Evolutionary conservation across 2,113 vertebrate genomes (phyloP).

Genomic region (Poeciliopsis turrubarensis): DNA sequence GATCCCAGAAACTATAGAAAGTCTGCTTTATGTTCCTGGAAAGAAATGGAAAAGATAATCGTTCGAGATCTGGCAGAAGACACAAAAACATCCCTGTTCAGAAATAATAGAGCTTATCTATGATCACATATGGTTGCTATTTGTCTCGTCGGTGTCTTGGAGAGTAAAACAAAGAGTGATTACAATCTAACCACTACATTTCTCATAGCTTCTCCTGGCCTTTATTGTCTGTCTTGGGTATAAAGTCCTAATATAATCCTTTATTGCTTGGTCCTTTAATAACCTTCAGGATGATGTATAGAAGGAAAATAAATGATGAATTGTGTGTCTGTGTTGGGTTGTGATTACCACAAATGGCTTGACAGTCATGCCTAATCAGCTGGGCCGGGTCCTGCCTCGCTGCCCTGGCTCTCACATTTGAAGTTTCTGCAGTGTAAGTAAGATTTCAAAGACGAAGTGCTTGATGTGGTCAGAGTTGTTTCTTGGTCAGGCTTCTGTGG

Average conservation of each 20-base stretch:
- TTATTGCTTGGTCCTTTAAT: neutral
- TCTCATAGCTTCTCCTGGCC: neutral
- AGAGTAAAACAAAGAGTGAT: neutral
- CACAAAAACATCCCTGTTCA: neutral
- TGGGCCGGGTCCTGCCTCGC: neutral
- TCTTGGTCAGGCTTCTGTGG: neutral
- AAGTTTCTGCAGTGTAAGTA: constrained; percentile 32
- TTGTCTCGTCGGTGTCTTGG: neutral
- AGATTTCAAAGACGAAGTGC: neutral
- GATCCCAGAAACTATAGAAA: neutral
- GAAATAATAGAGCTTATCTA: neutral
- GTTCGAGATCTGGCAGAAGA: neutral
- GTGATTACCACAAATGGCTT: constrained; percentile 38
- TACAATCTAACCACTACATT: neutral
- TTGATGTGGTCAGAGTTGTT: constrained; percentile 37
- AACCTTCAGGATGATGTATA: neutral
- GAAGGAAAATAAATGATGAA: neutral
- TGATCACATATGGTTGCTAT: neutral
- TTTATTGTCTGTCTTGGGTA: neutral
- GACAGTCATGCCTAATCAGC: constrained; percentile 34
- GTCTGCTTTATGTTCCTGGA: neutral
- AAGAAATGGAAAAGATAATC: neutral
- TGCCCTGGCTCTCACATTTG: neutral
- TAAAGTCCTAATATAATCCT: neutral
- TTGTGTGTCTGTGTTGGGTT: constrained; percentile 19